Percentiles rank a stretch among this genome's conserved stretches.
phyloP scores from a whole-genome alignment of 1,140 invertebrate genomes.

The Helicoverpa armigera region DNA sequence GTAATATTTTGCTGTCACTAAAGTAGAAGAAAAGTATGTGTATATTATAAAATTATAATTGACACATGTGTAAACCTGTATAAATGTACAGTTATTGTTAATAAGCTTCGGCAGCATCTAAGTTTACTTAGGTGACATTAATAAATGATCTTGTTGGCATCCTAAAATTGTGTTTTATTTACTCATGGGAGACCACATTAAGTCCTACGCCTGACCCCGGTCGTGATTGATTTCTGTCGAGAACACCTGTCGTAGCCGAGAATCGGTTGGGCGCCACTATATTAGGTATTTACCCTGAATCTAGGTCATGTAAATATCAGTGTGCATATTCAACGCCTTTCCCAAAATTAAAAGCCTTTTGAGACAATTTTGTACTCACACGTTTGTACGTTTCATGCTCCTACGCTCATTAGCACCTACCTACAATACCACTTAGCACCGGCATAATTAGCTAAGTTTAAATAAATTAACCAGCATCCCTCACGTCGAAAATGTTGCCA shows the following conservation, averaged over 20 bases:
- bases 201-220: too few species aligned
- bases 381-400: too few species aligned
- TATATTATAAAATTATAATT: constrained; percentile 9
- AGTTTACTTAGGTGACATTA: constrained; percentile 41
- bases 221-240: too few species aligned
- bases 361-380: too few species aligned
- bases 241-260: too few species aligned
- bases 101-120: constrained; percentile 48
- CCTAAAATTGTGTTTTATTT: constrained; percentile 14
- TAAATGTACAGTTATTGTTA: constrained; percentile 57
- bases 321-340: background rate
- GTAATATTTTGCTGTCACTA: background rate
- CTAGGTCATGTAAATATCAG: background rate
- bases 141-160: constrained; percentile 52
- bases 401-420: too few species aligned
- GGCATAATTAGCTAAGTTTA: too few species aligned
- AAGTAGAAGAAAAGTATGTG: background rate
- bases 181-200: background rate
- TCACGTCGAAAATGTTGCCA: background rate
- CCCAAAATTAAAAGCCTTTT: background rate
- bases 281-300: too few species aligned
- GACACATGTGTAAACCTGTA: constrained; percentile 41
- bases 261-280: too few species aligned
- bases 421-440: too few species aligned
- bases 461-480: constrained; percentile 8